Conservation (phyloP, 1,140 invertebrate species). For the Drosophila elegans region DNA sequence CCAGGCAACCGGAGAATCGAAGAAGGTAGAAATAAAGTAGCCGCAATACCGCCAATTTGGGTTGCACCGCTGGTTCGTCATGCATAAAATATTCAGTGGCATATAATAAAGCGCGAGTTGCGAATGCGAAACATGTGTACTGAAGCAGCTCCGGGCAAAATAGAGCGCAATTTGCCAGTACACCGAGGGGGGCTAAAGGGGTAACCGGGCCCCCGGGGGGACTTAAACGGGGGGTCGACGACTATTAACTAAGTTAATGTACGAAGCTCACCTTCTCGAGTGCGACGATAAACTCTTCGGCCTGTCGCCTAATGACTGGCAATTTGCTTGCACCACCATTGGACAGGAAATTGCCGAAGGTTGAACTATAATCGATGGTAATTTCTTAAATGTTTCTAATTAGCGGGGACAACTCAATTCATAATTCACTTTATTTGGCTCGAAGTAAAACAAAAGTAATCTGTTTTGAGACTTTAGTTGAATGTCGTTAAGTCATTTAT, state of each 20-base stretch:
- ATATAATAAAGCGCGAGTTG: slow-evolving; percentile 29
- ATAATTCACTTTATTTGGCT: slow-evolving; percentile 1
- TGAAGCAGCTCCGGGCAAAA: slow-evolving; percentile 4
- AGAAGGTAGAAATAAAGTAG: background rate
- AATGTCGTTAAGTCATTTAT: background rate
- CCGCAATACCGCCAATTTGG: slow-evolving; percentile 47
- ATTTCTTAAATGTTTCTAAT: slow-evolving; percentile 36
- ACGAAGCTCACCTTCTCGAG: slow-evolving; percentile 15
- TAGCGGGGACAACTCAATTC: slow-evolving; percentile 6
- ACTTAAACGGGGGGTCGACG: background rate
- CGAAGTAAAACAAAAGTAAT: too few relatives aligned
- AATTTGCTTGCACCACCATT: slow-evolving; percentile 23
- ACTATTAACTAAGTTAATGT: slow-evolving; percentile 43
- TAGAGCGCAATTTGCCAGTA: slow-evolving; percentile 16
- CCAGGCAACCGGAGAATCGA: slow-evolving; percentile 11
- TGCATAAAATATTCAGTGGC: slow-evolving; percentile 46
- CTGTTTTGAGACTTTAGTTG: slow-evolving; percentile 1
- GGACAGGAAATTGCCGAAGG: slow-evolving; percentile 35
- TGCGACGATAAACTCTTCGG: slow-evolving; percentile 18
- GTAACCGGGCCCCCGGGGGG: background rate
- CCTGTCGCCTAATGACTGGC: slow-evolving; percentile 25
- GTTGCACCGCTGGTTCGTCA: slow-evolving; percentile 27
- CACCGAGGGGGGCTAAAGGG: background rate
- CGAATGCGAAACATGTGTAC: slow-evolving; percentile 23
- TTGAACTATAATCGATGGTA: slow-evolving; percentile 42